Evolutionary conservation across 1,140 invertebrate genomes (phyloP).

Genomic region (Oppia nitens): DNA sequence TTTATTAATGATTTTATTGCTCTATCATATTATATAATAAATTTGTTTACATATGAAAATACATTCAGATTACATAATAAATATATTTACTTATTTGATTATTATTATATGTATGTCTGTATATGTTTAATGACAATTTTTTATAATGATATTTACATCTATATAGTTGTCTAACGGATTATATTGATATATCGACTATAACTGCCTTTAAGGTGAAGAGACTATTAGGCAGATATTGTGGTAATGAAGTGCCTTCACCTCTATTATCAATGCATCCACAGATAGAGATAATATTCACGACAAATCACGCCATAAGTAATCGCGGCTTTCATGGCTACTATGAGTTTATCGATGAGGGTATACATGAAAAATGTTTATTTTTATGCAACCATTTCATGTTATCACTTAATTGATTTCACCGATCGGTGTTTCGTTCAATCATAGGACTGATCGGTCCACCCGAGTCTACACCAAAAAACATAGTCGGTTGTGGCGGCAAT

Average conservation of each 20-base stretch:
- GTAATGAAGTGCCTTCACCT: conserved; percentile 20
- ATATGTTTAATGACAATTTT: not conserved
- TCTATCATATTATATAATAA: too few species aligned
- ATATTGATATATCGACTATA: conserved; percentile 25
- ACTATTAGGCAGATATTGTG: conserved; percentile 27
- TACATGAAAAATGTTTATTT: not conserved
- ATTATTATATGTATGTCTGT: not conserved
- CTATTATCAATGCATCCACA: conserved; percentile 26
- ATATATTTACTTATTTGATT: not conserved
- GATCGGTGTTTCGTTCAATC: not conserved
- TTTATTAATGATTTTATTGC: too few species aligned
- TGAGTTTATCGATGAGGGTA: conserved; percentile 29
- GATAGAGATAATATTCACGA: conserved; percentile 26
- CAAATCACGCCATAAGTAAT: conserved; percentile 26
- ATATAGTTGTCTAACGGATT: conserved; percentile 25
- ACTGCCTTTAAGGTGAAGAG: conserved; percentile 21
- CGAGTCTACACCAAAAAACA: conserved; percentile 23
- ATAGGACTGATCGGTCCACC: conserved; percentile 21
- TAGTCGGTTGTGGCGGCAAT: conserved; percentile 26
- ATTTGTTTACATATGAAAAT: too few species aligned
- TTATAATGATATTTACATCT: not conserved
- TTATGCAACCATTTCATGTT: not conserved
- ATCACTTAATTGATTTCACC: not conserved
- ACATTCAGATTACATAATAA: too few species aligned
- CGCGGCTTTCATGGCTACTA: conserved; percentile 26